These are phyloP conservation scores for Suricata suricatta DNA, from an alignment of 2,113 vertebrate species.

Conservation along the genomic window DNA sequence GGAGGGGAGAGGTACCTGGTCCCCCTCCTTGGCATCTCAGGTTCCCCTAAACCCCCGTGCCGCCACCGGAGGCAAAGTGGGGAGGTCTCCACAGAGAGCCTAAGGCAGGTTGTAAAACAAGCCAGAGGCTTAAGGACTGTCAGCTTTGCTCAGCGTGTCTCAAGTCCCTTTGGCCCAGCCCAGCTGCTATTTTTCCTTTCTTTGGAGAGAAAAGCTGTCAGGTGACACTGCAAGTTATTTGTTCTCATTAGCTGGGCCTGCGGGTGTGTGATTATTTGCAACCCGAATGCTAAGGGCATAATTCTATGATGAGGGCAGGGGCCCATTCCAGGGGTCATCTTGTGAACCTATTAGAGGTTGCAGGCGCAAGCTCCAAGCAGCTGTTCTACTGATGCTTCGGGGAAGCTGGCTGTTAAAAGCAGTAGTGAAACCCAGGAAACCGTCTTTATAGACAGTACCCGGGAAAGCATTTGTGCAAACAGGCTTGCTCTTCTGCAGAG, in stretches of 20 bases:
- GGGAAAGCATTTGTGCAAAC: slow-evolving; percentile 54
- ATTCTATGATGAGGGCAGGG: not conserved
- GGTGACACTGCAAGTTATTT: slow-evolving; percentile 39
- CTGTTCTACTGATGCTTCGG: not conserved
- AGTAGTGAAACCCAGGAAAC: slow-evolving; percentile 56
- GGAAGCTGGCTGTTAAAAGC: slow-evolving; percentile 27
- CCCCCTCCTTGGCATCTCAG: not conserved
- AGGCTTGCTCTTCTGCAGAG: slow-evolving; percentile 55
- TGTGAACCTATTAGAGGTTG: not conserved
- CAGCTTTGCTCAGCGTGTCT: not conserved
- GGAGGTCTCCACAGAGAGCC: not conserved
- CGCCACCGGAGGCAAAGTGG: not conserved
- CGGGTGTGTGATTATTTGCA: not conserved
- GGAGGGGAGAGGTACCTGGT: accelerated
- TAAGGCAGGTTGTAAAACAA: not conserved
- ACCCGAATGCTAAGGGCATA: not conserved
- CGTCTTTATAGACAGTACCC: slow-evolving; percentile 38
- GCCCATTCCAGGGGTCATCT: not conserved
- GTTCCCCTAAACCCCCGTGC: not conserved
- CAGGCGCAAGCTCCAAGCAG: not conserved
- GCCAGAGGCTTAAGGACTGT: not conserved
- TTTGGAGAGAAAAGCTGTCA: slow-evolving; percentile 36
- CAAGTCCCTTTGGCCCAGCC: not conserved
- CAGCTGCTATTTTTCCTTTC: not conserved
- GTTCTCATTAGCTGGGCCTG: slow-evolving; percentile 64